Evolutionary conservation across 2,113 vertebrate species (phyloP), one percentile per base, ranked within the genome.

Genomic region (Gambusia holbrooki): DNA sequence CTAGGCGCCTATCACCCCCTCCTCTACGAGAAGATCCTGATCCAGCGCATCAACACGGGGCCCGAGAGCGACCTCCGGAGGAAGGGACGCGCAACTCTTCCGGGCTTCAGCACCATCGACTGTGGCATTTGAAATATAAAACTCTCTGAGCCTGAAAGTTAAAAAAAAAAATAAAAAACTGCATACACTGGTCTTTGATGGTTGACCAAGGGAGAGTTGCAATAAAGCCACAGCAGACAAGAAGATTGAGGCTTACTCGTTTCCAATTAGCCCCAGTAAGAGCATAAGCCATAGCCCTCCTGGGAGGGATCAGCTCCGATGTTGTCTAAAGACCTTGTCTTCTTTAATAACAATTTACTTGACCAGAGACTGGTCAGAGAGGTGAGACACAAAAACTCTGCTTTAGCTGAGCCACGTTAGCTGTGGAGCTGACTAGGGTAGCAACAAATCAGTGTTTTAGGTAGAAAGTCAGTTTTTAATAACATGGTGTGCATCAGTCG

Each of bases 1-100:
- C 92, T 99, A 42, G 98, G 98, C 2, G 98, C 98, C 3, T 99
- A 99, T 89, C 98, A 99, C 67, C 98, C 98, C 0, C 93, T 99
- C 82, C 96, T 99, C 15, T 99, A 95, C 0, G 98, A 99, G 92
- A 99, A 99, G 93, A 95, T 96, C 29, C 91, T 99, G 85, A 93
- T 99, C 78, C 97, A 97, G 89, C 94, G 96, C 63, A 95, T 99
- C 89, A 98, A 99, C 93, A 90, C 71, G 0, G 96, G 97, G 35
- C 84, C 95, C 0, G 94, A 94, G 87, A 93, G 90, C 0, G 97
- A 98, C 87, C 93, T 99, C 14, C 92, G 94, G 69, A 92, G 76
- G 25, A 98, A 97, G 86, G 98, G 98, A 5, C 96, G 96, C 66
- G 96, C 96, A 67, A 96, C 96, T 54, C 94, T 99, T 69, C 97